Percentiles rank a stretch among this genome's conserved stretches.
Conservation (phyloP, 2,888 invertebrate genomes). For the Andrena minutula region DNA sequence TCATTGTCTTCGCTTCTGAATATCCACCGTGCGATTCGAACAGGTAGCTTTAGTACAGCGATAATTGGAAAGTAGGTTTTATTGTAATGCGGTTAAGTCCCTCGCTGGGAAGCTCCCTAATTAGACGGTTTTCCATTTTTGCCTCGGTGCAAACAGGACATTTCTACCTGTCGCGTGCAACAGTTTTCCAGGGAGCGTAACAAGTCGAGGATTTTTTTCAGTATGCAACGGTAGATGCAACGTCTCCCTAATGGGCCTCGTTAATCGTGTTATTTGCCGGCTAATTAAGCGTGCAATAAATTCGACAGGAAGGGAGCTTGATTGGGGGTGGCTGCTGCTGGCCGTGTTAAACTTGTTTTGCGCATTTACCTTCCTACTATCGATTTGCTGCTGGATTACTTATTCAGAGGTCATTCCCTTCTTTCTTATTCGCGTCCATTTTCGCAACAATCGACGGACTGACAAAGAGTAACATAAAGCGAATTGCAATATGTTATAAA, state of each 20-base stretch:
- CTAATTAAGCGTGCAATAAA: conserved; percentile 77
- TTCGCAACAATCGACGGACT: too few species aligned
- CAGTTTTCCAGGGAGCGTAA: conserved; percentile 46
- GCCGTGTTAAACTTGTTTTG: conserved; percentile 47
- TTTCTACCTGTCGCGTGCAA: conserved; percentile 56
- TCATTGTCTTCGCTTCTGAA: too few species aligned
- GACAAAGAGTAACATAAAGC: too few species aligned
- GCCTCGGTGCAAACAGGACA: conserved; percentile 4
- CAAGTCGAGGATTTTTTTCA: conserved; percentile 26
- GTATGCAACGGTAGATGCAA: conserved; percentile 50
- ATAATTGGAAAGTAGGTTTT: not conserved
- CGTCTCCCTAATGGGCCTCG: conserved; percentile 59
- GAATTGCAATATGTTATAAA: too few species aligned
- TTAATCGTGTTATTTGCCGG: conserved; percentile 77
- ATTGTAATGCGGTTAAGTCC: not conserved
- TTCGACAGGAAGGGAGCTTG: conserved; percentile 53
- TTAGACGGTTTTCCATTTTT: conserved; percentile 28
- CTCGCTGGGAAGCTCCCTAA: conserved; percentile 8
- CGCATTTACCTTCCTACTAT: conserved; percentile 15
- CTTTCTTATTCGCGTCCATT: too few species aligned
- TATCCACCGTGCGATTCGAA: too few species aligned
- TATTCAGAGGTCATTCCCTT: not conserved
- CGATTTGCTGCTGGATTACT: conserved; percentile 3
- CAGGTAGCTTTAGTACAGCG: too few species aligned
- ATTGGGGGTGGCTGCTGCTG: conserved; percentile 38